phyloP scores from a whole-genome alignment of 1,140 invertebrate genomes.

The Leptestheria dahalacensis region DNA sequence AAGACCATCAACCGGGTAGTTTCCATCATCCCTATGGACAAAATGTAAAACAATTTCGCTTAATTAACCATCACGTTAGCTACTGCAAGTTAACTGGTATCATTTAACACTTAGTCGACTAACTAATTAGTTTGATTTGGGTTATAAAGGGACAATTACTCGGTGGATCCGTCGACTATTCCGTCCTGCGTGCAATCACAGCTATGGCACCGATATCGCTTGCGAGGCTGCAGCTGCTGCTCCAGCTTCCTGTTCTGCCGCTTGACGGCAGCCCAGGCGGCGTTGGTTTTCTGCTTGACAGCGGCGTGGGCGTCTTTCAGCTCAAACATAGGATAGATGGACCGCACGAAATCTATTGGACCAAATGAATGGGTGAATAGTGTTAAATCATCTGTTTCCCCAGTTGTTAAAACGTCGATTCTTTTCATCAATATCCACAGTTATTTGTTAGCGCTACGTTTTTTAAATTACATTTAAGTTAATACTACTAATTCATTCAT shows the following conservation, averaged over 20 bases:
- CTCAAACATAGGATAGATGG: not conserved
- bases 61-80: not conserved
- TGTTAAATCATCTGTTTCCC: no score
- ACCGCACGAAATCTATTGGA: not conserved
- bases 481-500: no score
- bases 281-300: not conserved
- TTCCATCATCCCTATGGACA: not conserved
- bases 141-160: no score
- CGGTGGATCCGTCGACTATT: not conserved
- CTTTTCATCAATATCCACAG: no score
- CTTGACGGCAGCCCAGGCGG: not conserved
- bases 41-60: not conserved
- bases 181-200: not conserved
- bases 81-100: no score
- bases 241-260: not conserved
- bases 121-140: no score
- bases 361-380: not conserved
- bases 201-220: not conserved
- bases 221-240: not conserved
- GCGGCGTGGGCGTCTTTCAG: not conserved
- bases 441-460: no score
- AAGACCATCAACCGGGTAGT: not conserved
- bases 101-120: no score
- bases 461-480: no score
- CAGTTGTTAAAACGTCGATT: no score